Percentiles rank a stretch among this genome's conserved stretches.
phyloP scores from a whole-genome alignment of 2,113 vertebrate genomes.

The Ovibos moschatus region DNA sequence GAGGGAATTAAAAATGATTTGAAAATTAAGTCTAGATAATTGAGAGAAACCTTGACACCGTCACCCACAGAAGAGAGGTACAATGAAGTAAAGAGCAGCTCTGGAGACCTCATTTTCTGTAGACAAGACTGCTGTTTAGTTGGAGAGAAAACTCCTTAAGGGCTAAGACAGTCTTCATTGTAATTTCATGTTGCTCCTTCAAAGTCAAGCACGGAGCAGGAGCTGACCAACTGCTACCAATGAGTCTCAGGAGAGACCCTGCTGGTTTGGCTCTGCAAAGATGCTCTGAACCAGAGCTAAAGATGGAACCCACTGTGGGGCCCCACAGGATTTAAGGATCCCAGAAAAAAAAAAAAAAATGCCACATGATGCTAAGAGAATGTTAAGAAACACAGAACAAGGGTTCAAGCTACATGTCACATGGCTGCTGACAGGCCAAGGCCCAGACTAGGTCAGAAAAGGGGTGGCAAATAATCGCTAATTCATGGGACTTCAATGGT shows the following conservation, averaged over 20 bases:
- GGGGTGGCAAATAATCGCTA: neutral
- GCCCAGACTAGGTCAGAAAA: neutral
- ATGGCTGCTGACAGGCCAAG: neutral
- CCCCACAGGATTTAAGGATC: neutral
- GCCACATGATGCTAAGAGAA: neutral
- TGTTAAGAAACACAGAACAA: neutral
- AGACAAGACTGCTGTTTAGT: neutral
- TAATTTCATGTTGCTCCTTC: neutral
- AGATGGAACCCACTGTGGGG: neutral
- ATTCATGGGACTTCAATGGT: neutral
- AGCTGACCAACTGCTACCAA: neutral
- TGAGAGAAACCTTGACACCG: neutral
- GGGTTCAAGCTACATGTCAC: no score
- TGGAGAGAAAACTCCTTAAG: neutral
- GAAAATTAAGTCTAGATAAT: neutral
- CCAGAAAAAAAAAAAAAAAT: neutral
- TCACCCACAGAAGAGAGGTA: neutral
- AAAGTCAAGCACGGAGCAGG: neutral
- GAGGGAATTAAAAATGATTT: neutral
- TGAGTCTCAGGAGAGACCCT: neutral
- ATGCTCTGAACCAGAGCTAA: neutral
- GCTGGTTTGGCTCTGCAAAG: neutral
- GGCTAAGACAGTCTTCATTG: neutral
- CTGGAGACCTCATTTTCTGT: neutral
- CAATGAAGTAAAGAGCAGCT: neutral